Conservation (phyloP, 2,888 invertebrate genomes). For the Drosophila stalkeri region DNA sequence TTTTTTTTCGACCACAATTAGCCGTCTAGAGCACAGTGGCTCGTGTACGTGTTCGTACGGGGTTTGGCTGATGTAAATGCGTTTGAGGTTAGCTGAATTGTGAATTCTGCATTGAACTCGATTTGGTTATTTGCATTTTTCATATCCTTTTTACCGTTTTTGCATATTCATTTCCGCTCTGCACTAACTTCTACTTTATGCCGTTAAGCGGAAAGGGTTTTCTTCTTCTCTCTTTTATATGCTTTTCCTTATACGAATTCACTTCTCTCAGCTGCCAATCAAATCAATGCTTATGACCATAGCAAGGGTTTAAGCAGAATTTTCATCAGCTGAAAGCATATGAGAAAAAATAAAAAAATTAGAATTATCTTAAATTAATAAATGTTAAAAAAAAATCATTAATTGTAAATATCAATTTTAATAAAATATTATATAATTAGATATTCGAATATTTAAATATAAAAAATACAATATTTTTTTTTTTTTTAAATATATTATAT, state of each 20-base stretch:
- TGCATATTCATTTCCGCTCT: conserved; percentile 78
- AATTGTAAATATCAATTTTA: no score
- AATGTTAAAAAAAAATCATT: no score
- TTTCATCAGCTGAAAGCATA: conserved; percentile 21
- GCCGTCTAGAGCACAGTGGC: conserved; percentile 60
- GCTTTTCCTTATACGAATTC: conserved; percentile 29
- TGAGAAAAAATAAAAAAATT: neutral
- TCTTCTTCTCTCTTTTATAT: neutral
- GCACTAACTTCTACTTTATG: conserved; percentile 50
- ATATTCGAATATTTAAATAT: no score
- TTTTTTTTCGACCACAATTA: conserved; percentile 65
- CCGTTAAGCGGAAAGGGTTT: conserved; percentile 4
- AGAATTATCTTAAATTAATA: neutral
- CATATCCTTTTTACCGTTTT: conserved; percentile 71
- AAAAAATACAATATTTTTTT: no score
- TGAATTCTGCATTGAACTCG: conserved; percentile 69
- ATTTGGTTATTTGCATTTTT: conserved; percentile 74
- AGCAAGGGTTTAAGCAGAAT: neutral
- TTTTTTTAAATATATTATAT: no score
- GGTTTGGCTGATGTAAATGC: conserved; percentile 32
- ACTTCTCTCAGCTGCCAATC: conserved; percentile 18
- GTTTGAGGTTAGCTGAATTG: conserved; percentile 36
- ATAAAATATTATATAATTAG: no score
- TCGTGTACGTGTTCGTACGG: conserved; percentile 48
- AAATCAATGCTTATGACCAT: neutral